These are phyloP conservation scores for Oreochromis mossambicus DNA, from an alignment of 2,797 vertebrate genomes.

Conservation along the genomic window DNA sequence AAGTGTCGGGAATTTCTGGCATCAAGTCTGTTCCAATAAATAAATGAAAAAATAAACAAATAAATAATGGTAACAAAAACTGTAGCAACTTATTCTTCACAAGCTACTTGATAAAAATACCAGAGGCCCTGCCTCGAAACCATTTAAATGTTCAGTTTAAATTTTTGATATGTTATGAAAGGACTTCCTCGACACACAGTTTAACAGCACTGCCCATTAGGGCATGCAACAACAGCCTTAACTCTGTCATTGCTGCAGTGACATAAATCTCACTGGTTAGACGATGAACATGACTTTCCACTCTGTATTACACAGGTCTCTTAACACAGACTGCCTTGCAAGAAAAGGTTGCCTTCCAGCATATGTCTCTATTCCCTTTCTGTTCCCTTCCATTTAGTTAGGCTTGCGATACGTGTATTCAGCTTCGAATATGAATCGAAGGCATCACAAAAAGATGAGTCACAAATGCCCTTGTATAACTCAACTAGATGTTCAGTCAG, in stretches of 20 bases:
- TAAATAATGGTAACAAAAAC: not conserved
- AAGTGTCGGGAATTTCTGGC: not conserved
- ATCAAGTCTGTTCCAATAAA: not conserved
- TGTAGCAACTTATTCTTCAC: not conserved
- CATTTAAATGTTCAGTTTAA: not conserved
- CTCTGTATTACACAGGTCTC: constrained; percentile 31
- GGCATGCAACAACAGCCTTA: not conserved
- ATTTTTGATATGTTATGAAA: not conserved
- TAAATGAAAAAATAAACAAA: not conserved
- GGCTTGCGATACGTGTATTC: not conserved
- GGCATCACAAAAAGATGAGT: not conserved
- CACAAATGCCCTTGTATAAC: not conserved
- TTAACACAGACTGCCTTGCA: not conserved
- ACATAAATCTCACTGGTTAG: constrained; percentile 30
- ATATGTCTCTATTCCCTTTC: not conserved
- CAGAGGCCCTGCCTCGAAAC: not conserved
- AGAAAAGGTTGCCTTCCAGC: not conserved
- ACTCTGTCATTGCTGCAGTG: not conserved
- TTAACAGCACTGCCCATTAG: constrained; percentile 23
- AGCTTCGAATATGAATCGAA: not conserved
- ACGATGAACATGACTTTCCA: constrained; percentile 44
- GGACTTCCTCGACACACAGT: not conserved
- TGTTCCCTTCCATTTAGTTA: not conserved
- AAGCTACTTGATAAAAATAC: not conserved
- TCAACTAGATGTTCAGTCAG: not conserved